Evolutionary conservation across 2,888 invertebrate species (phyloP), one percentile per base, ranked within the genome.

Genomic region (Mesopsocus fuscifrons): DNA sequence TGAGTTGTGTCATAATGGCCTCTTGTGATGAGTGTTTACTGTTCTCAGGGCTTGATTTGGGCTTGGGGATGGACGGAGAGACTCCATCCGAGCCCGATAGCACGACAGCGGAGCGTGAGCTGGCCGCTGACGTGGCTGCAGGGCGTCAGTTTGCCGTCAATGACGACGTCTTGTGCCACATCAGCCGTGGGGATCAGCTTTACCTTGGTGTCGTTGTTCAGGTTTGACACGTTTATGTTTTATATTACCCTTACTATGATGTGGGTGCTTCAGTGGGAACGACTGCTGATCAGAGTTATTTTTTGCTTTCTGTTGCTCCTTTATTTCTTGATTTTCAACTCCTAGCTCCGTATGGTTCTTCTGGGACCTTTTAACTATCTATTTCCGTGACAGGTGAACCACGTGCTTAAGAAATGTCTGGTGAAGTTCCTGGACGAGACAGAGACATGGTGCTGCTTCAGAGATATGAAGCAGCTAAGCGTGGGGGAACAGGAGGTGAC

Each of bases 81-180:
- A 15, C n/a, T 5, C 20, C 38, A 9, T 38, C 38, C 6, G 38
- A 38, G 21, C 38, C 38, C 15, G 38, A 38, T 18, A 38, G 38
- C 18, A 38, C 38, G 5, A 38, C 38, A 16, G 17, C 20, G 20
- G 38, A 38, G 11, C 15, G 11, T 3, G 38, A 38, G 26, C 11
- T 26, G 26, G 8, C 11, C 20, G 38, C 21, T 3, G 38, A 38
- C 8, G 6, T 26, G 26, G 8, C 11, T 38, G 38, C 21, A 11
- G 3, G 11, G 16, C 38, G 21, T 9, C 18, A 38, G 17, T 38
- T 38, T 38, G 5, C 9, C 20, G 21, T 16, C 17, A 20, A 20
- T 6, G 38, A 38, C 9, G 38, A 38, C 20, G 38, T 38, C 13
- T 5, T 38, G 8, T 34, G 34, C 15, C 16, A 9, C 15, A n/a